phyloP scores from a whole-genome alignment of 2,888 invertebrate species.

The Agrochola litura region DNA sequence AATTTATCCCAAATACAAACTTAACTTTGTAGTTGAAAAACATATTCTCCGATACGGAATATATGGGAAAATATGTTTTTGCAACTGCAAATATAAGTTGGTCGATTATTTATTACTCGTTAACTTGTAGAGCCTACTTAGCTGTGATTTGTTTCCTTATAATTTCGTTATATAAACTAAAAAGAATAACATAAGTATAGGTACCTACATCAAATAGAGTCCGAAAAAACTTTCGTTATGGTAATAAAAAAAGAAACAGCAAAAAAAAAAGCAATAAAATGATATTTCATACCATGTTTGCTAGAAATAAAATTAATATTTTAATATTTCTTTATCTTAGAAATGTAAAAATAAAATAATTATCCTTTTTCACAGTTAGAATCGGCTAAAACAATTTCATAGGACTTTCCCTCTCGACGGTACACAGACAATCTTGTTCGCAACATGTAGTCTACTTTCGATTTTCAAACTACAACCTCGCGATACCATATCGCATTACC shows the following conservation, averaged over 20 bases:
- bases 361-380: background rate
- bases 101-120: no score
- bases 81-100: no score
- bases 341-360: background rate
- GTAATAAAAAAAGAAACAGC: background rate
- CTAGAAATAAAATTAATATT: no score
- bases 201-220: no score
- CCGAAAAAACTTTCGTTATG: background rate
- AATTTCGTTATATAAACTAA: no score
- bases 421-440: conserved; percentile 72
- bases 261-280: background rate
- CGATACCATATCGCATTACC: conserved; percentile 77
- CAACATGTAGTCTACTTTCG: conserved; percentile 84
- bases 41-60: no score
- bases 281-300: background rate
- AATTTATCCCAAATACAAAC: no score
- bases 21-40: no score
- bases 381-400: conserved; percentile 4
- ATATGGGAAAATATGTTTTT: no score
- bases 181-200: background rate
- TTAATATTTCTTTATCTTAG: background rate
- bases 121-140: no score
- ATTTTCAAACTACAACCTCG: conserved; percentile 80
- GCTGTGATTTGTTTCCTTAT: no score
- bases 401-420: conserved; percentile 61